Evolutionary conservation across 1,140 invertebrate species (phyloP).

Genomic region (Zaprionus davidi): DNA sequence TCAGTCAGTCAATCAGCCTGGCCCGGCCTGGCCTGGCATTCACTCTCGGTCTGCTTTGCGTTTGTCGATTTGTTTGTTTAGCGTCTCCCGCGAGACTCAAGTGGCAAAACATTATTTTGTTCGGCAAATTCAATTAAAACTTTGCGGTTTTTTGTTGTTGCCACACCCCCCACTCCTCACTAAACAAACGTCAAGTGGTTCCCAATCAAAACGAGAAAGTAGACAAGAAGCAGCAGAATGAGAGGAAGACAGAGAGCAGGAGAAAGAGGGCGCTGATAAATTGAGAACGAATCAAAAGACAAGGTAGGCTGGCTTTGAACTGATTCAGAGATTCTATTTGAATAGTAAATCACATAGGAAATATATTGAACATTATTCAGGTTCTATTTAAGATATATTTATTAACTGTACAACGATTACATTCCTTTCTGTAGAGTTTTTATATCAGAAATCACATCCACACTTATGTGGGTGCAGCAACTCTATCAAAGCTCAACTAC

Average conservation of each 20-base stretch:
- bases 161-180: conserved; percentile 12
- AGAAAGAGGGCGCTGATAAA: not conserved
- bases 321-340: not conserved
- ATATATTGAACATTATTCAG: not conserved
- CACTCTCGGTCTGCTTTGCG: conserved; percentile 39
- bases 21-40: conserved; percentile 19
- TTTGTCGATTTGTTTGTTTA: conserved; percentile 73
- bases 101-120: conserved; percentile 81
- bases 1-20: conserved; percentile 29
- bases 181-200: conserved; percentile 70
- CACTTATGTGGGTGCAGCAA: too few species aligned
- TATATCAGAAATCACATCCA: not conserved
- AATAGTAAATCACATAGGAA: not conserved
- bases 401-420: too few species aligned
- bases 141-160: conserved; percentile 74
- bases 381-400: not conserved
- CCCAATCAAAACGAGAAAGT: conserved; percentile 70
- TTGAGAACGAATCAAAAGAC: not conserved
- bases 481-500: not conserved
- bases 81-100: conserved; percentile 78
- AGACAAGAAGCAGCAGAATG: not conserved
- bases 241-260: not conserved
- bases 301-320: not conserved
- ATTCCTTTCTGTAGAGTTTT: too few species aligned
- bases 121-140: conserved; percentile 82